A percentile compares a stretch with the other conserved stretches of the same genome.
Conservation (phyloP, 2,888 invertebrate species). For the Sipunculus nudus region DNA sequence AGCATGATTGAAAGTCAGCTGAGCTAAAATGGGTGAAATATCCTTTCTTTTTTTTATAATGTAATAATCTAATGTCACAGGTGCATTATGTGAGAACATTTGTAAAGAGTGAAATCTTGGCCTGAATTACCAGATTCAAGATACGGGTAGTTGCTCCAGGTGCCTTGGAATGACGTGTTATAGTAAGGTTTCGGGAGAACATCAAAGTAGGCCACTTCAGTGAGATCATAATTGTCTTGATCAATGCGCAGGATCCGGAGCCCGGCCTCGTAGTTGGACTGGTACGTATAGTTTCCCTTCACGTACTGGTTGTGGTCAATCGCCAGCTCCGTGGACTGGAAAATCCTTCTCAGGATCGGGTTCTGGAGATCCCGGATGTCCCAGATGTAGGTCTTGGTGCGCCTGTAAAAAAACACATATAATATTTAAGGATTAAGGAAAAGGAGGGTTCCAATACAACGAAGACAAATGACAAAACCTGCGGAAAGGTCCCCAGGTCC, state of each 20-base stretch:
- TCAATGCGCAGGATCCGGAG: slow-evolving; percentile 24
- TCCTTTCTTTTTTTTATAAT: too few species aligned
- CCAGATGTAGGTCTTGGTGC: slow-evolving; percentile 26
- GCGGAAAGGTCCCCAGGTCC: too few species aligned
- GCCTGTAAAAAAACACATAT: not conserved
- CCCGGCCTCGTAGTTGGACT: slow-evolving; percentile 32
- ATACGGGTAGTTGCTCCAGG: slow-evolving; percentile 31
- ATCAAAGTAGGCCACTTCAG: slow-evolving; percentile 24
- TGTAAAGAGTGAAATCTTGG: too few species aligned
- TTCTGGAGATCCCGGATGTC: slow-evolving; percentile 12
- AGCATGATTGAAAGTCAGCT: too few species aligned
- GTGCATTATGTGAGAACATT: too few species aligned
- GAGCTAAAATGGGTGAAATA: too few species aligned
- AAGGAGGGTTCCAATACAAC: too few species aligned
- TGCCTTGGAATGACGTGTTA: slow-evolving; percentile 15
- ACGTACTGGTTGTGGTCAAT: slow-evolving; percentile 31
- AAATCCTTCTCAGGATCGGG: slow-evolving; percentile 8
- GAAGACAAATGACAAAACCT: too few species aligned
- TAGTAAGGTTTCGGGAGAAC: slow-evolving; percentile 10
- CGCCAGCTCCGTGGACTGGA: slow-evolving; percentile 11
- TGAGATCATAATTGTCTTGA: slow-evolving; percentile 3
- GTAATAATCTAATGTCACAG: too few species aligned
- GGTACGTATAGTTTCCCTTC: slow-evolving; percentile 20
- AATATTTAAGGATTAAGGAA: too few species aligned
- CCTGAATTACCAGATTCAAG: slow-evolving; percentile 18